Percentiles rank a stretch among this genome's conserved stretches.
Evolutionary conservation across 2,888 invertebrate genomes (phyloP).

Genomic region (Drosophila neutralis): DNA sequence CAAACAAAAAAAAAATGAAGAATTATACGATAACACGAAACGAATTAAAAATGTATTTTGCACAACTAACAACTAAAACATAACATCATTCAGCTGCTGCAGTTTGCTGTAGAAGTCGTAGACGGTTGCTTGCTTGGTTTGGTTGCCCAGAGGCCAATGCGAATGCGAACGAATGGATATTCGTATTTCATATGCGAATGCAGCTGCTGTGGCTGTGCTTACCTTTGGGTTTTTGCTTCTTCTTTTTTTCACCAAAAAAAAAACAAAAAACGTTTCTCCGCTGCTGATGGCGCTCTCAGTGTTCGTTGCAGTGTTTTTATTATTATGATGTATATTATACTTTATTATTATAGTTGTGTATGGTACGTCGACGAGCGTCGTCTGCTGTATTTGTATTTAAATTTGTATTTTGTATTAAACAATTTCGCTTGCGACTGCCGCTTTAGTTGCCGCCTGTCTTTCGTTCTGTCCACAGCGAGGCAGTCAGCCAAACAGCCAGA

Average conservation of each 20-base stretch:
- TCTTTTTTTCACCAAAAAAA: conserved; percentile 5
- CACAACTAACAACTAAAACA: conserved; percentile 59
- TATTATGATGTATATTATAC: conserved; percentile 48
- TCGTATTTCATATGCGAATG: conserved; percentile 36
- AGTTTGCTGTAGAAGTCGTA: conserved; percentile 42
- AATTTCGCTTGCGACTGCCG: conserved; percentile 62
- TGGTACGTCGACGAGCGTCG: conserved; percentile 22
- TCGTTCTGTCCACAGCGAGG: conserved; percentile 75
- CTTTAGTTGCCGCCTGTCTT: conserved; percentile 76
- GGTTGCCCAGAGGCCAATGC: conserved; percentile 29
- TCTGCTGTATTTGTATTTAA: conserved; percentile 51
- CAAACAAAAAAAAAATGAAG: conserved; percentile 26
- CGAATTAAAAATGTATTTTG: conserved; percentile 39
- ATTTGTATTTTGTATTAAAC: conserved; percentile 41
- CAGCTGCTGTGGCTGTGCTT: conserved; percentile 49
- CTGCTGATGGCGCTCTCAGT: conserved; percentile 13
- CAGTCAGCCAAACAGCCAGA: conserved; percentile 70
- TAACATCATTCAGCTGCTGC: conserved; percentile 52
- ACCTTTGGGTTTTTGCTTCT: conserved; percentile 39
- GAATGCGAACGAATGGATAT: conserved; percentile 35
- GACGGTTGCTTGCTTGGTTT: conserved; percentile 11
- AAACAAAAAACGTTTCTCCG: conserved; percentile 31
- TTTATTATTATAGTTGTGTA: conserved; percentile 51
- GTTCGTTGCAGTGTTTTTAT: conserved; percentile 19
- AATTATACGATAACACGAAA: conserved; percentile 35